A percentile compares a stretch with the other conserved stretches of the same genome.
Evolutionary conservation across 2,888 invertebrate genomes (phyloP).

Genomic region (Melieria picta): DNA sequence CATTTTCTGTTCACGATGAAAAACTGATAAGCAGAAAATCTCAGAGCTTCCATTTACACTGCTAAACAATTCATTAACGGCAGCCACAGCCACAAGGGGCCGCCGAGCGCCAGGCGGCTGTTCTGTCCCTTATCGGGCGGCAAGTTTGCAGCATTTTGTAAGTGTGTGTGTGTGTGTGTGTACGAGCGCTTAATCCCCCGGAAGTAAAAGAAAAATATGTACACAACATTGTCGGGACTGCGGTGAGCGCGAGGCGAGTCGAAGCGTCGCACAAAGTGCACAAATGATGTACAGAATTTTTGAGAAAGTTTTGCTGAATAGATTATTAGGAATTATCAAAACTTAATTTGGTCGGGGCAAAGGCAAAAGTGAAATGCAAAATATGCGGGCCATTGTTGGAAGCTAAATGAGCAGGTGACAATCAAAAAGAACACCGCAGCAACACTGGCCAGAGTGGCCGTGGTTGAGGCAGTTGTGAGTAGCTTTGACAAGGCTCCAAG

Average conservation of each 20-base stretch:
- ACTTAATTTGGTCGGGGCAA: constrained; percentile 57
- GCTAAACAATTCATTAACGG: constrained; percentile 43
- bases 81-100: constrained; percentile 15
- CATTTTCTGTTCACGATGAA: too few species aligned
- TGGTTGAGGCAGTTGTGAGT: too few species aligned
- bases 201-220: too few species aligned
- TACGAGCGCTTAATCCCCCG: too few species aligned
- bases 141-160: too few species aligned
- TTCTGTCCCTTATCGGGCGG: too few species aligned
- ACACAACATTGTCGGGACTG: too few species aligned
- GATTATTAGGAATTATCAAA: constrained; percentile 61
- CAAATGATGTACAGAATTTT: constrained; percentile 33
- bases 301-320: constrained; percentile 54
- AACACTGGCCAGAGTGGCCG: too few species aligned
- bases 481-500: too few species aligned
- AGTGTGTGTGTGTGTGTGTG: too few species aligned
- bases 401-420: constrained; percentile 14
- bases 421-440: background rate
- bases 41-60: constrained; percentile 54
- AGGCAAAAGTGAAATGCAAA: constrained; percentile 35
- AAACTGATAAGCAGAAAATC: constrained; percentile 47
- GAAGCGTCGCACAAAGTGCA: too few species aligned
- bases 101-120: background rate
- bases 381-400: background rate
- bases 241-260: too few species aligned